Evolutionary conservation across 2,797 vertebrate species (phyloP).

Genomic region (Syndactyla subalaris): DNA sequence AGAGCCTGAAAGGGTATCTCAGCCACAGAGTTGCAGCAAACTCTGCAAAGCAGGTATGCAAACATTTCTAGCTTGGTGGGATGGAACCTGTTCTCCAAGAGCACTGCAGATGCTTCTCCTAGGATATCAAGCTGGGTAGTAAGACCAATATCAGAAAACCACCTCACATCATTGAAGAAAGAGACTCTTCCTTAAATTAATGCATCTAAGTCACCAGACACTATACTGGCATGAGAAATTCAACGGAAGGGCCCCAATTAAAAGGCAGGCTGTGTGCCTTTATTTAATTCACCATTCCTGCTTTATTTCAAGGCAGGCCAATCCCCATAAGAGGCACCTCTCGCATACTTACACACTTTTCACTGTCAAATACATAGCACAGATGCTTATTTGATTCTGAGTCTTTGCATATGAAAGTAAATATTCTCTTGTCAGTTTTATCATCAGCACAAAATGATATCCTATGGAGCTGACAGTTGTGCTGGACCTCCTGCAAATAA

Average conservation of each 20-base stretch:
- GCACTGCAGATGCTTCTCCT: background rate
- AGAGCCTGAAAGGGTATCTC: background rate
- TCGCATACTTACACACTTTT: slow-evolving; percentile 94
- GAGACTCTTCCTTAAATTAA: background rate
- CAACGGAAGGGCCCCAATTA: background rate
- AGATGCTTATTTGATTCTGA: slow-evolving; percentile 97
- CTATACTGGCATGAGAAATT: background rate
- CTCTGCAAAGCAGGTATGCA: slow-evolving; percentile 2
- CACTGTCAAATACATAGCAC: slow-evolving; percentile 98
- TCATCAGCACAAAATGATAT: slow-evolving; percentile 99
- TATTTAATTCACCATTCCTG: background rate
- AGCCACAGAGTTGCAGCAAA: background rate
- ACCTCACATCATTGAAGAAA: background rate
- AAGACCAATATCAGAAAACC: background rate
- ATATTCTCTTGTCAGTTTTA: slow-evolving; percentile 99
- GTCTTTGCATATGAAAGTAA: slow-evolving; percentile 99
- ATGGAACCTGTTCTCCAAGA: background rate
- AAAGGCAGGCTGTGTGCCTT: slow-evolving; percentile 15
- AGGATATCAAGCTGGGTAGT: background rate
- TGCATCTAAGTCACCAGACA: background rate
- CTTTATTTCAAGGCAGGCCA: background rate
- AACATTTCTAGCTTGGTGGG: background rate
- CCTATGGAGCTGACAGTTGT: slow-evolving; percentile 96
- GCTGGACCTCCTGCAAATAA: slow-evolving; percentile 89
- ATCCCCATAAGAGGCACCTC: background rate